Conservation (phyloP, 2,888 invertebrate species). For the Diabrotica balteata region DNA sequence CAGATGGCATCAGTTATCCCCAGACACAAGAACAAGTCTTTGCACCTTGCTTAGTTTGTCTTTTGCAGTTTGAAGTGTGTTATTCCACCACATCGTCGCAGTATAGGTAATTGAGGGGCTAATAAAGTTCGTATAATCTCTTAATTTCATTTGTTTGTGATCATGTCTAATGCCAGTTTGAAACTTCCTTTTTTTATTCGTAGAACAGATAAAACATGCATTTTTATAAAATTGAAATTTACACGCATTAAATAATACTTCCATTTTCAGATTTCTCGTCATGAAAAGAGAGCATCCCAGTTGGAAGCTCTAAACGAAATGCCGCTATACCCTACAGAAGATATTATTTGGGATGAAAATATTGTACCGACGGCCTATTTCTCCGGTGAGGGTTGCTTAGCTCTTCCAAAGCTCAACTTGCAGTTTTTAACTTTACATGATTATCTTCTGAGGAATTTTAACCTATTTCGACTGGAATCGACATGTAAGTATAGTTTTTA, state of each 20-base stretch:
- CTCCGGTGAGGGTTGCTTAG: slow-evolving; percentile 93
- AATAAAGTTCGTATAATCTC: too few relatives aligned
- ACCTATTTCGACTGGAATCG: slow-evolving; percentile 95
- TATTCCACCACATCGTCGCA: too few relatives aligned
- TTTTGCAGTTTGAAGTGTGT: too few relatives aligned
- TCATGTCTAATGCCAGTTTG: too few relatives aligned
- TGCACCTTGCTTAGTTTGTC: too few relatives aligned
- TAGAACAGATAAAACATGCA: too few relatives aligned
- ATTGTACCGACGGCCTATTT: slow-evolving; percentile 97
- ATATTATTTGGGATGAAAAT: slow-evolving; percentile 99
- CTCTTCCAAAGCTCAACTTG: slow-evolving; percentile 95
- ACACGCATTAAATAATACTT: background rate
- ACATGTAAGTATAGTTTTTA: slow-evolving; percentile 76
- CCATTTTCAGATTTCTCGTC: slow-evolving; percentile 72
- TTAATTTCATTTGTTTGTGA: too few relatives aligned
- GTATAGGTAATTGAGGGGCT: too few relatives aligned
- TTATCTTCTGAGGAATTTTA: slow-evolving; percentile 95
- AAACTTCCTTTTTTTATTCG: too few relatives aligned
- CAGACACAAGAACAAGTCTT: too few relatives aligned
- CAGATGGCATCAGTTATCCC: too few relatives aligned
- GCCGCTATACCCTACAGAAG: slow-evolving; percentile 98
- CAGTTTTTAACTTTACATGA: slow-evolving; percentile 98
- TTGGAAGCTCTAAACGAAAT: slow-evolving; percentile 94
- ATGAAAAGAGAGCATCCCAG: slow-evolving; percentile 90
- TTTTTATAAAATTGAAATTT: too few relatives aligned